These are phyloP conservation scores for Halichoerus grypus DNA, from an alignment of 2,113 vertebrate genomes.

Conservation along the genomic window DNA sequence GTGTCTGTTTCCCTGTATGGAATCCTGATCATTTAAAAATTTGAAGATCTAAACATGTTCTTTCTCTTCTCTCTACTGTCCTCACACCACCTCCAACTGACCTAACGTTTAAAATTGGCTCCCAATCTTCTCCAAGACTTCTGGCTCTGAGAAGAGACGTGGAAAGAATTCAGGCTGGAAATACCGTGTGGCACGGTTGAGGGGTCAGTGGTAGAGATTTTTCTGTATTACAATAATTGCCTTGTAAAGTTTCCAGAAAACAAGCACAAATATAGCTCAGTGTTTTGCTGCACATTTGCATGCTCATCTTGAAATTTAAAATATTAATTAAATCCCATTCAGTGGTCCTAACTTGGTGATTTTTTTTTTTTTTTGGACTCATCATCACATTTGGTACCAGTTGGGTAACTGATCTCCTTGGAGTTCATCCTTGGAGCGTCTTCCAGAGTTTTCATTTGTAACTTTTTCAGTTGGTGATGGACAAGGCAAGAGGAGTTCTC, in stretches of 20 bases:
- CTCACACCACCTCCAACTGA: not conserved
- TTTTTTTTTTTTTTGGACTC: not conserved
- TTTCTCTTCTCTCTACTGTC: not conserved
- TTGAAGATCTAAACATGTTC: not conserved
- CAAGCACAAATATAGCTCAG: not conserved
- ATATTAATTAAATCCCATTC: not conserved
- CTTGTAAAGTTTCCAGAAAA: conserved; percentile 70
- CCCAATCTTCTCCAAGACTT: not conserved
- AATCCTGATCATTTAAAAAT: not conserved
- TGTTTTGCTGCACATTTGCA: not conserved
- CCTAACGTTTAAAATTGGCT: not conserved
- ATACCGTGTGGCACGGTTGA: not conserved
- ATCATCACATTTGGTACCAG: not conserved
- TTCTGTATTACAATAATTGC: conserved; percentile 53
- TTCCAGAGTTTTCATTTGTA: not conserved
- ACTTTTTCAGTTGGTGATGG: not conserved
- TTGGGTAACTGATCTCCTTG: not conserved
- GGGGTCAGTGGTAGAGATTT: conserved; percentile 64
- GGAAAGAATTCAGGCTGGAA: conserved; percentile 67
- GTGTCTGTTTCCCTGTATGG: not conserved
- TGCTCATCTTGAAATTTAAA: not conserved
- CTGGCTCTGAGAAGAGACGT: conserved; percentile 64
- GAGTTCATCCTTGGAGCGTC: not conserved
- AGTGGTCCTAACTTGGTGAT: not conserved
- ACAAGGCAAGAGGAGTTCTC: not conserved